A percentile compares a stretch with the other conserved stretches of the same genome.
Evolutionary conservation across 2,113 vertebrate species (phyloP).

Genomic region (Oreochromis tanganicae): DNA sequence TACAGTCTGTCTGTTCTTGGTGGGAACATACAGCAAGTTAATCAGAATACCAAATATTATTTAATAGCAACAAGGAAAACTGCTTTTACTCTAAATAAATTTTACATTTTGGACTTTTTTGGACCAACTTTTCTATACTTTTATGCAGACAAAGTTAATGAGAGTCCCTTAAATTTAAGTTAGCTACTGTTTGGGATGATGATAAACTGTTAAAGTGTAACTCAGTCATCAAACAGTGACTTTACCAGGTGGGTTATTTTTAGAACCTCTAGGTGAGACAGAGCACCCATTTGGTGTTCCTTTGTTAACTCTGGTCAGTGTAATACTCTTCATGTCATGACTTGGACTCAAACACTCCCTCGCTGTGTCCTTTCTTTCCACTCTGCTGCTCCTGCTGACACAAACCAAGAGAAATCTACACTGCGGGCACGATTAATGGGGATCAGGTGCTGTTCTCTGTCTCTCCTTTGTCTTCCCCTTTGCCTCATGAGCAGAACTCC

Average conservation of each 20-base stretch:
- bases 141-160: neutral
- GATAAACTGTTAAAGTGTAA: neutral
- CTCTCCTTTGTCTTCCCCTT: neutral
- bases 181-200: neutral
- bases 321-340: neutral
- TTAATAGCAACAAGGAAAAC: neutral
- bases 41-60: neutral
- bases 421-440: neutral
- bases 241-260: neutral
- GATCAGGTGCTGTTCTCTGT: neutral
- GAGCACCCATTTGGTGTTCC: neutral
- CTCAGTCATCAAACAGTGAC: neutral
- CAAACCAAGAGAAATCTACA: neutral
- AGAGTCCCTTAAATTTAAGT: neutral
- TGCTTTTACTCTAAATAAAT: neutral
- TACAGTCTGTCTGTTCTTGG: neutral
- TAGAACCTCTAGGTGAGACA: neutral
- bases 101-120: neutral
- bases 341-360: neutral
- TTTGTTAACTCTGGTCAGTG: neutral
- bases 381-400: neutral
- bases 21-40: neutral
- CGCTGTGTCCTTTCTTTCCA: neutral
- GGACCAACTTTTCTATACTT: fast-evolving
- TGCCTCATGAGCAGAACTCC: neutral